Base-by-base conservation (phyloP, 2,113 vertebrate genomes). In the Anthoscopus minutus region DNA sequence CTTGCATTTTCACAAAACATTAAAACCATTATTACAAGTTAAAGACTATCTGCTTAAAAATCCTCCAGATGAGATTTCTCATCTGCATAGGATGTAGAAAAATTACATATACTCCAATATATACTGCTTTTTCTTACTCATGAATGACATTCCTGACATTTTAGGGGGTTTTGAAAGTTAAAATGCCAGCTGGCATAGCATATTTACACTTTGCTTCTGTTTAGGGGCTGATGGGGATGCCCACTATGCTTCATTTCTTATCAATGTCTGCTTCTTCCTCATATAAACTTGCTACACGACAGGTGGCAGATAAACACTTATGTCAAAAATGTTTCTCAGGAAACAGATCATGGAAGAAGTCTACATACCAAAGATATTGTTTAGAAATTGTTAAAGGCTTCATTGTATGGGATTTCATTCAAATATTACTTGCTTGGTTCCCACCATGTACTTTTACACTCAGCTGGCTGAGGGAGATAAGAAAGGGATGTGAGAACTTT, bases 61-160 rank as follows among this genome's bases (percentile, higher is more conserved):
- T 67, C n/a, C 8, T 91, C 35, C 71, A 70, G 54, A 82, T 85
- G 47, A 87, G 31, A 65, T 82, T 85, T 92, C 51, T 94, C 24
- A 61, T 87, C 54, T 80, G 37, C 31, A 65, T 33, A 47, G 42
- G 19, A 27, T 76, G 10, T 72, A 85, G 50, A 64, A 72, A 91
- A 91, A 72, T 47, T 58, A 22, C 16, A 6, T 38, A 21, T 58
- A 51, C 10, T 51, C 20, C 69, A 56, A n/a, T 86, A 21, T 30
- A 27, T 57, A 19, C 45, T 54, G 31, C 11, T 65, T 89, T 95
- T 94, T 82, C 37, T 69, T 50, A 80, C n/a, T n/a, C 28, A 4
- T 89, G 73, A 89, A 64, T 92, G 92, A 84, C 77, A 93, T 95
- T 92, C 53, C 45, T 94, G 89, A 93, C 53, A 93, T 93, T 92